These are phyloP conservation scores for Cryptocephalus moraei DNA, from an alignment of 2,888 invertebrate genomes.

Conservation along the genomic window DNA sequence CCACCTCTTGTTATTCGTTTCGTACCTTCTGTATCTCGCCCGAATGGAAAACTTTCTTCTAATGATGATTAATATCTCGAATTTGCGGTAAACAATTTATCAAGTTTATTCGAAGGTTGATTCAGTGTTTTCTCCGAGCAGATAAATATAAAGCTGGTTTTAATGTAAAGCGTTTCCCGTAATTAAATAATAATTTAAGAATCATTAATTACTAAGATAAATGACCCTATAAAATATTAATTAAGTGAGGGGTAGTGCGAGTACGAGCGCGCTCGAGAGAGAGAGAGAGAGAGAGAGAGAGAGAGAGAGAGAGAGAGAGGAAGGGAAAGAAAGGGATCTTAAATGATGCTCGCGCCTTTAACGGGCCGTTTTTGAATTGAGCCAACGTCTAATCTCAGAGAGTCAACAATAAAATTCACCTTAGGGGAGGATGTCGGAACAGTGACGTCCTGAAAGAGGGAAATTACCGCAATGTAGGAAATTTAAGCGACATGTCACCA, in stretches of 20 bases:
- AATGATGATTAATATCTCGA: constrained; percentile 13
- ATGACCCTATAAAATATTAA: constrained; percentile 33
- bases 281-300: too few relatives aligned
- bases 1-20: too few relatives aligned
- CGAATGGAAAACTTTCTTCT: constrained; percentile 7
- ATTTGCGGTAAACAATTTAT: constrained; percentile 17
- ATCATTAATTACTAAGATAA: constrained; percentile 35
- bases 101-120: constrained; percentile 16
- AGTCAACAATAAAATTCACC: too few relatives aligned
- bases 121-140: constrained; percentile 17
- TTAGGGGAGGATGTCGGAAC: too few relatives aligned
- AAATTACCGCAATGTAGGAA: too few relatives aligned
- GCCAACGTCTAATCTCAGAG: constrained; percentile 3
- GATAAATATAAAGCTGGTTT: constrained; percentile 22
- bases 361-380: constrained; percentile 4
- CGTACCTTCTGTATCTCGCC: too few relatives aligned
- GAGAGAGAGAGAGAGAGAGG: too few relatives aligned
- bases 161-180: constrained; percentile 25
- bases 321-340: constrained; percentile 7
- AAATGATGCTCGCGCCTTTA: constrained; percentile 14
- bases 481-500: too few relatives aligned
- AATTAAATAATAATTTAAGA: constrained; percentile 35
- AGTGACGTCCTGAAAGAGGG: too few relatives aligned
- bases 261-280: too few relatives aligned
- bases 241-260: constrained; percentile 24